A percentile compares a stretch with the other conserved stretches of the same genome.
These are phyloP conservation scores for Dynastes hyllus DNA, from an alignment of 2,888 invertebrate genomes.

Conservation along the genomic window DNA sequence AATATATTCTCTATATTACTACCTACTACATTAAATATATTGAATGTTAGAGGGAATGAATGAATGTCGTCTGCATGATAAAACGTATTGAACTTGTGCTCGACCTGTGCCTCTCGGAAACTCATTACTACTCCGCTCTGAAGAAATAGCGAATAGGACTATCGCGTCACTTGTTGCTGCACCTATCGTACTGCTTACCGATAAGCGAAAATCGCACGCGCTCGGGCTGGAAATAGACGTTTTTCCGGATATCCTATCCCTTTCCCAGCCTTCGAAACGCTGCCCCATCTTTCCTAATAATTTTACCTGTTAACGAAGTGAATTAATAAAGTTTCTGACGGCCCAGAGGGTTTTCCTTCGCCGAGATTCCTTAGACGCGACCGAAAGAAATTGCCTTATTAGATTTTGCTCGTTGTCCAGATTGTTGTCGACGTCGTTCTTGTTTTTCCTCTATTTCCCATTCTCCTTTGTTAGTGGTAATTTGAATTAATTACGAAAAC, in stretches of 20 bases:
- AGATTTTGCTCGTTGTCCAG: constrained; percentile 18
- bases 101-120: constrained; percentile 39
- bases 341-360: neutral
- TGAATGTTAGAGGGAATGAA: constrained; percentile 52
- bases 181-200: neutral
- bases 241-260: neutral
- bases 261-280: neutral
- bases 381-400: constrained; percentile 25
- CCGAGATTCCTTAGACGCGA: neutral
- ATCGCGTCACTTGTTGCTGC: constrained; percentile 55
- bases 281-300: neutral
- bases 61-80: constrained; percentile 57
- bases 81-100: constrained; percentile 52
- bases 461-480: neutral
- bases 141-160: constrained; percentile 52
- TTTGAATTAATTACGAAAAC: constrained; percentile 19
- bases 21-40: constrained; percentile 6
- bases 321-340: constrained; percentile 37
- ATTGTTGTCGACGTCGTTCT: neutral
- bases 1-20: constrained; percentile 1
- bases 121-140: constrained; percentile 53
- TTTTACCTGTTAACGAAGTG: constrained; percentile 26
- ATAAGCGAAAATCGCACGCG: constrained; percentile 28
- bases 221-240: constrained; percentile 14
- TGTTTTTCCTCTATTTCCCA: neutral